A percentile compares a stretch with the other conserved stretches of the same genome.
Evolutionary conservation across 2,888 invertebrate species (phyloP).

Genomic region (Choristoneura rosaceana): DNA sequence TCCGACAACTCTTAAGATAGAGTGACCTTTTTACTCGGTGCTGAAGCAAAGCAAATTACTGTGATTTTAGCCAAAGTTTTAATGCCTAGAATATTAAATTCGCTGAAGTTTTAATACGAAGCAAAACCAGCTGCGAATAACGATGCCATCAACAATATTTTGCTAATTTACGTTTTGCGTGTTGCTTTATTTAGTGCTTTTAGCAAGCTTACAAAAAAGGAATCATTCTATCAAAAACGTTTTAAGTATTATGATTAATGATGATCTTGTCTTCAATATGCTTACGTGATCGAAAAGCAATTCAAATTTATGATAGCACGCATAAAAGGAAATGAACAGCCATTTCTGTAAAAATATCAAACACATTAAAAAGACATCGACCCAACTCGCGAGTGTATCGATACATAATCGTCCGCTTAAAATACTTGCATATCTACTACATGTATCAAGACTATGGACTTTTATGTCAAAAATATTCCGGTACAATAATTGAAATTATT

Average conservation of each 20-base stretch:
- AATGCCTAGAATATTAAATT: slow-evolving; percentile 24
- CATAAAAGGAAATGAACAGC: slow-evolving; percentile 24
- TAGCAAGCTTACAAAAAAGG: slow-evolving; percentile 1
- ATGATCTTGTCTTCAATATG: slow-evolving; percentile 5
- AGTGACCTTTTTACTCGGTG: slow-evolving; percentile 31
- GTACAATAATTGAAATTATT: background rate
- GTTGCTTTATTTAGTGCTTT: slow-evolving; percentile 19
- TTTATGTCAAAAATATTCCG: background rate
- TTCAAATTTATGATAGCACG: background rate
- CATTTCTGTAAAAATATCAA: slow-evolving; percentile 26
- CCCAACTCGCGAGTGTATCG: slow-evolving; percentile 6
- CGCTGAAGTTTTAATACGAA: slow-evolving; percentile 19
- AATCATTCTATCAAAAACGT: background rate
- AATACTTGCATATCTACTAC: background rate
- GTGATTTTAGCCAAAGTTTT: slow-evolving; percentile 29
- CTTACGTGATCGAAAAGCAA: slow-evolving; percentile 19
- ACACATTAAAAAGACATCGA: slow-evolving; percentile 34
- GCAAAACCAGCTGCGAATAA: slow-evolving; percentile 30
- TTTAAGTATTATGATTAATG: slow-evolving; percentile 6
- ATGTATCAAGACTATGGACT: background rate
- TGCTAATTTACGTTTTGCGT: slow-evolving; percentile 27
- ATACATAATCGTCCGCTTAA: background rate
- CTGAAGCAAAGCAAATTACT: slow-evolving; percentile 14
- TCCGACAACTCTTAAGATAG: slow-evolving; percentile 40
- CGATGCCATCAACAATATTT: slow-evolving; percentile 17